Evolutionary conservation across 2,888 invertebrate species (phyloP).

Genomic region (Ennomos erosarius): DNA sequence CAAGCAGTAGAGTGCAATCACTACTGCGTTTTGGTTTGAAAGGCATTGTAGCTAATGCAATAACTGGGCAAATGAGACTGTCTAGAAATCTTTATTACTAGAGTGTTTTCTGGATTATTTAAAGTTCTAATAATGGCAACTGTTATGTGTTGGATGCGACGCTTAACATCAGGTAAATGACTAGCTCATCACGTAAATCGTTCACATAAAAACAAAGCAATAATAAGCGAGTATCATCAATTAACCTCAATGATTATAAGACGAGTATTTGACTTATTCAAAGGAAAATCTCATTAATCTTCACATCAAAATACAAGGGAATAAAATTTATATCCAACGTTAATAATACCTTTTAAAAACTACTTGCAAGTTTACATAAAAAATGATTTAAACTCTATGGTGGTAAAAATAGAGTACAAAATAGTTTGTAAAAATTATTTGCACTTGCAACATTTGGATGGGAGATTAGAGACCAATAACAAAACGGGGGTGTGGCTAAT

Average conservation of each 20-base stretch:
- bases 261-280: constrained; percentile 37
- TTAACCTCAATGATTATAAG: not conserved
- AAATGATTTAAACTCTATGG: constrained; percentile 20
- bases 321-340: constrained; percentile 59
- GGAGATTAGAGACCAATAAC: constrained; percentile 69
- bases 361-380: constrained; percentile 1
- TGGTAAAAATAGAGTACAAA: constrained; percentile 9
- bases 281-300: constrained; percentile 44
- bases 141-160: too few species aligned
- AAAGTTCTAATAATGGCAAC: too few species aligned
- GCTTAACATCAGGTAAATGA: too few species aligned
- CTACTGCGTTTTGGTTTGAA: too few species aligned
- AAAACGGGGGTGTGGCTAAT: constrained; percentile 77
- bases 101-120: too few species aligned
- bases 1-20: too few species aligned
- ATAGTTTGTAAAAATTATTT: constrained; percentile 10
- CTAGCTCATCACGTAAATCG: too few species aligned
- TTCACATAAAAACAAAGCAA: too few species aligned
- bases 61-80: too few species aligned
- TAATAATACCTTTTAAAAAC: constrained; percentile 28
- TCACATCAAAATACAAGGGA: constrained; percentile 51
- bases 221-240: too few species aligned
- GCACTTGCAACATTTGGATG: constrained; percentile 45
- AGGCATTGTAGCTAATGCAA: too few species aligned
- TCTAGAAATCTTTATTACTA: too few species aligned